Base-by-base conservation (phyloP, 2,113 vertebrate genomes). In the Gasterosteus nipponicus region DNA sequence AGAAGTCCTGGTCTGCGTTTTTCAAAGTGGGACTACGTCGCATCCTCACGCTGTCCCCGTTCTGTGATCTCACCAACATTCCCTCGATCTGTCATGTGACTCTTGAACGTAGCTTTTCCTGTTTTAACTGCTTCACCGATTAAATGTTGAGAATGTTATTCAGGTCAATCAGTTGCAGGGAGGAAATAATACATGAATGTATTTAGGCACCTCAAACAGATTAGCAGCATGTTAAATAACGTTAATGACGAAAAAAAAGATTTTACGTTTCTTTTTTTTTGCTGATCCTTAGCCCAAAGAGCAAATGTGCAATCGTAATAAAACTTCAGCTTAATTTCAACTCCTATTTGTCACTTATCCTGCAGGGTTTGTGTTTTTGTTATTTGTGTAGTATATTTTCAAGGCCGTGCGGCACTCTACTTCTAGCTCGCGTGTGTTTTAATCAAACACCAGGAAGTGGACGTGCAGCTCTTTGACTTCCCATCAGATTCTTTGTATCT, bases 151-250 rank as follows among this genome's bases (percentile, higher is more conserved):
- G 51, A 49, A 82, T 71, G 46, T 79, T 78, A 54, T 83, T 88
- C 82, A 81, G 83, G 76, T 80, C 74, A 75, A 51, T 76, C 42
- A 35, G 61, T 53, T 47, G 51, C 10, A 68, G 18, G n/a, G 62
- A 71, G 38, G 49, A 68, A 68, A 69, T 56, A 8, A 77, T 10
- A 68, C 44, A 47, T 84, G 75, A 89, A 89, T 92, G 89, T 89
- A 78, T 74, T 84, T 72, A 64, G 47, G 5, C 73, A 83, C 73
- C 67, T 59, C 22, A 54, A 57, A 46, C 14, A 7, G 26, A 47
- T 10, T 19, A 22, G 11, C 10, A 44, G 73, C 1, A 12, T 35
- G 31, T 9, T 58, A 31, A 11, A 29, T 38, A 11, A 16, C 39
- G 29, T 60, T 10, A 12, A 42, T 33, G 51, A 62, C 10, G 2